phyloP scores from a whole-genome alignment of 2,113 vertebrate species.

The Dendrocopos noguchii region DNA sequence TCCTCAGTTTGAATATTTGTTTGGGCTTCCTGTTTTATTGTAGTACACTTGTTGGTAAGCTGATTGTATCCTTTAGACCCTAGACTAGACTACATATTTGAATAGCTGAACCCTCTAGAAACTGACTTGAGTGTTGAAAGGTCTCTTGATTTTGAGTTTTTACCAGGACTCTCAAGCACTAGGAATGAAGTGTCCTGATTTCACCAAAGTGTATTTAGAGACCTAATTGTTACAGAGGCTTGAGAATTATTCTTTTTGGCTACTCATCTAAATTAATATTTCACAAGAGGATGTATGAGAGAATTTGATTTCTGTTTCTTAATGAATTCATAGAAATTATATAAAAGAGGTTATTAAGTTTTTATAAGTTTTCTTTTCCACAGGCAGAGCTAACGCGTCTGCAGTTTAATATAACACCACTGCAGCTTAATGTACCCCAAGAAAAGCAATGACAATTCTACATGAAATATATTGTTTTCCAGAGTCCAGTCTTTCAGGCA shows the following conservation, averaged over 20 bases:
- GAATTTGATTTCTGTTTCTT: background rate
- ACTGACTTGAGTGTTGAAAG: background rate
- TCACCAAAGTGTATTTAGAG: background rate
- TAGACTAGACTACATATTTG: background rate
- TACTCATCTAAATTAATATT: background rate
- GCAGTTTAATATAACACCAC: background rate
- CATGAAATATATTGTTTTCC: background rate
- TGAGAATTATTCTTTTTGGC: background rate
- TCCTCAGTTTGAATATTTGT: background rate
- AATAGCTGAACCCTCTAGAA: background rate
- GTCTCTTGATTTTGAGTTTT: background rate
- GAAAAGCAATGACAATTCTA: background rate
- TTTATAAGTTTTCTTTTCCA: background rate
- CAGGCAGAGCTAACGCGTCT: background rate
- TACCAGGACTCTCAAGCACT: too few species aligned
- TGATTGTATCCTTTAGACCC: accelerated
- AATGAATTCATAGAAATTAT: background rate
- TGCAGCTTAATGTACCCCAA: background rate
- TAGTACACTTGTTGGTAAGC: background rate
- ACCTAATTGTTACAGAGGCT: background rate
- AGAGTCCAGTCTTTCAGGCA: background rate
- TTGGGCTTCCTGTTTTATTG: background rate
- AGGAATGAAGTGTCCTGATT: background rate
- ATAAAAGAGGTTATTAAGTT: background rate
- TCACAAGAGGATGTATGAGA: background rate